phyloP scores from a whole-genome alignment of 2,113 vertebrate species.

The Euleptes europaea region DNA sequence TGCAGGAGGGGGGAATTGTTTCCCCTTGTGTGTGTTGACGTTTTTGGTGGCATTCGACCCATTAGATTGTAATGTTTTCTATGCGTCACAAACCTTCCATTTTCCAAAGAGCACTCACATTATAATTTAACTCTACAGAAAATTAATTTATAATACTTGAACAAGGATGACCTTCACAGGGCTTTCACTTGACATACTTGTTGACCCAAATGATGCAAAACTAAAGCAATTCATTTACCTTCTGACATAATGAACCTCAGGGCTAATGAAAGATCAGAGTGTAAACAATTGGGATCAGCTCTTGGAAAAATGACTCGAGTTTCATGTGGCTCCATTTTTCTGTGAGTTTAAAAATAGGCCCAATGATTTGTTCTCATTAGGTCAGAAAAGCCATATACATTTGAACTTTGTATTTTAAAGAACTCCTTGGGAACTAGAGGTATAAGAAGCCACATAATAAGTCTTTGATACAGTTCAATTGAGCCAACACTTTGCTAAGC shows the following conservation, averaged over 20 bases:
- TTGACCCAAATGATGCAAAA: slow-evolving; percentile 57
- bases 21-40: too few species aligned
- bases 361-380: slow-evolving; percentile 31
- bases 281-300: slow-evolving; percentile 51
- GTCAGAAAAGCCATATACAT: slow-evolving; percentile 38
- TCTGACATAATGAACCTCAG: slow-evolving; percentile 17
- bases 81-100: background rate
- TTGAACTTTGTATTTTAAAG: slow-evolving; percentile 9
- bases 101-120: slow-evolving; percentile 5
- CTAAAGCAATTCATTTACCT: slow-evolving; percentile 58
- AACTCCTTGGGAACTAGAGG: slow-evolving; percentile 41
- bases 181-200: slow-evolving; percentile 50
- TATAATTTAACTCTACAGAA: background rate
- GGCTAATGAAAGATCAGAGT: slow-evolving; percentile 44
- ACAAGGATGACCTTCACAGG: slow-evolving; percentile 48
- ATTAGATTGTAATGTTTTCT: background rate
- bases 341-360: slow-evolving; percentile 11
- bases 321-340: slow-evolving; percentile 23
- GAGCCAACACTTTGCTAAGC: too few species aligned
- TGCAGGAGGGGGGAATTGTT: too few species aligned
- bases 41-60: too few species aligned
- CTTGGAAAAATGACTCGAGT: slow-evolving; percentile 2
- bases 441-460: background rate
- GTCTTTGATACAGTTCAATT: background rate
- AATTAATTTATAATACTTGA: slow-evolving; percentile 5